Evolutionary conservation across 2,113 vertebrate genomes (phyloP), one percentile per base, ranked within the genome.

Genomic region (Syrrhaptes paradoxus): DNA sequence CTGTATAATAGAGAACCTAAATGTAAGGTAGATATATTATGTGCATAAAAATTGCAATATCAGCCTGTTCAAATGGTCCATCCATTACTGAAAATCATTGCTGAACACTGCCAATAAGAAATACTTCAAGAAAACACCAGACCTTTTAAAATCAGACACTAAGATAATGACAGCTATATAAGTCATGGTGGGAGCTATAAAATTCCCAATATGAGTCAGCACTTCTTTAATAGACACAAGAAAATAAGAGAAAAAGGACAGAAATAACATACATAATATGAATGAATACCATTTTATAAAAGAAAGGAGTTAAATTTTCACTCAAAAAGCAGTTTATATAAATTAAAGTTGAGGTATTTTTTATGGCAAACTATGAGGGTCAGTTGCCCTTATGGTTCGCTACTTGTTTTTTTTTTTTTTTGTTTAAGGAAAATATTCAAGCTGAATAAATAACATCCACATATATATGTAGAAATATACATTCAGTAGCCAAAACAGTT

Each of bases 101-200:
- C 25, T 85, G 65, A 84, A 26, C 26, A 38, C 0, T 57, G 16
- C 12, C 0, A 0, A 6, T 63, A 59, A 75, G 49, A 76, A 87
- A 80, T 57, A 41, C 14, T 84, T 88, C 31, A 70, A 55, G 20
- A 75, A 95, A 79, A 85, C 21, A 83, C 3, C 7, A 52, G 25
- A 72, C 17, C 13, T 65, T 81, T 82, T 49, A 49, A 89, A 89
- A 24, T 66, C 29, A 80, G 13, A 29, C 18, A 45, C 12, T 70
- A 83, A 71, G 11, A 45, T 71, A 79, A 87, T 48, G 38, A 51
- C 16, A 79, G 14, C 19, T 52, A 51, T 45, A 67, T 55, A 87
- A 91, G 16, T 70, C 3, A 1, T 54, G 82, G 43, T 1, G 0
- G 17, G 32, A 83, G n/a, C 17, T 80, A 76, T 62, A 79, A 76